A percentile compares a stretch with the other conserved stretches of the same genome.
These are phyloP conservation scores for Brachymystax lenok DNA, from an alignment of 2,797 vertebrate genomes.

Conservation along the genomic window DNA sequence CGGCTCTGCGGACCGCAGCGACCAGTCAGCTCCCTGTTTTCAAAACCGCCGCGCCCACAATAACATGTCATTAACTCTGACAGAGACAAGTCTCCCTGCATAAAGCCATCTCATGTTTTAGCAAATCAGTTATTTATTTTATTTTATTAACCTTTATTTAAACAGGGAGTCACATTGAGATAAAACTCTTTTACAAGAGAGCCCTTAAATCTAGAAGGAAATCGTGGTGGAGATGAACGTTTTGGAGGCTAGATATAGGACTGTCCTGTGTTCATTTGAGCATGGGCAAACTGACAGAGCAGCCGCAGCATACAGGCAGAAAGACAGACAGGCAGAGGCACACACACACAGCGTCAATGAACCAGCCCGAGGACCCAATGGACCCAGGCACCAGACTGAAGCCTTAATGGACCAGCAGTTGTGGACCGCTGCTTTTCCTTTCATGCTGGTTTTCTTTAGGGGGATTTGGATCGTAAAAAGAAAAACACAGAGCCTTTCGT, in stretches of 20 bases:
- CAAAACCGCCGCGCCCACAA: slow-evolving; percentile 14
- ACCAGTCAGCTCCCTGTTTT: slow-evolving; percentile 5
- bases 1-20: background rate
- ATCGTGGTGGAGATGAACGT: background rate
- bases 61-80: slow-evolving; percentile 30
- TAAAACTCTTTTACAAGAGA: too few species aligned
- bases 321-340: background rate
- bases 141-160: too few species aligned
- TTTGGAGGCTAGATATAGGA: background rate
- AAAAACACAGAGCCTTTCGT: slow-evolving; percentile 30
- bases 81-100: slow-evolving; percentile 6
- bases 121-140: background rate
- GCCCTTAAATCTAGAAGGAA: background rate
- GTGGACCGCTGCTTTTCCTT: slow-evolving; percentile 26
- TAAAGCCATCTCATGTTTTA: background rate
- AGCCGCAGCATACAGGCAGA: background rate
- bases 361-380: slow-evolving; percentile 13
- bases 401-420: slow-evolving; percentile 33
- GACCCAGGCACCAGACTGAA: slow-evolving; percentile 11
- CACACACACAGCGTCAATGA: slow-evolving; percentile 11
- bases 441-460: slow-evolving; percentile 37
- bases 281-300: background rate
- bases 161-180: too few species aligned
- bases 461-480: slow-evolving; percentile 29
- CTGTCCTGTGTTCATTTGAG: background rate